A percentile compares a stretch with the other conserved stretches of the same genome.
Conservation (phyloP, 2,888 invertebrate genomes). For the Dione vanillae region DNA sequence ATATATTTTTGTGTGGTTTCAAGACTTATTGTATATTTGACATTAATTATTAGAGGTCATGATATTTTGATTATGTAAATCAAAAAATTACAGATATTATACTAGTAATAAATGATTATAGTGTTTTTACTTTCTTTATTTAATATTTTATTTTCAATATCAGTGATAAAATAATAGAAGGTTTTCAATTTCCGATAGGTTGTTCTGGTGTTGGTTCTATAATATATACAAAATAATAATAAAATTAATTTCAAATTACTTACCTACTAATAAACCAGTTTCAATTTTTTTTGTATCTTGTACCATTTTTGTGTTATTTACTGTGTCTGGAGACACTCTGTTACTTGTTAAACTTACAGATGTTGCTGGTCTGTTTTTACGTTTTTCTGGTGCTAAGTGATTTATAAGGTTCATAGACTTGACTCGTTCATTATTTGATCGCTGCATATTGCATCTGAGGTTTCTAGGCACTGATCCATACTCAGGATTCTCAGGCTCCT, state of each 20-base stretch:
- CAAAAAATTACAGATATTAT: not conserved
- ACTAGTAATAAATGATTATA: not conserved
- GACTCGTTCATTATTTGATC: slow-evolving; percentile 73
- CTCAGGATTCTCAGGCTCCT: slow-evolving; percentile 63
- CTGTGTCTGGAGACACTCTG: slow-evolving; percentile 50
- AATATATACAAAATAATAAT: too few relatives aligned
- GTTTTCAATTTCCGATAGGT: not conserved
- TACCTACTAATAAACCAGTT: slow-evolving; percentile 77
- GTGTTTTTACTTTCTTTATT: not conserved
- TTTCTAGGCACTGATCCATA: slow-evolving; percentile 67
- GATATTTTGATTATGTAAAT: not conserved
- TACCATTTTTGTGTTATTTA: slow-evolving; percentile 67
- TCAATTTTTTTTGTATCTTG: slow-evolving; percentile 79
- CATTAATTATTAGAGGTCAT: slow-evolving; percentile 22
- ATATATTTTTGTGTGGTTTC: too few relatives aligned
- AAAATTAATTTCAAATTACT: slow-evolving; percentile 42
- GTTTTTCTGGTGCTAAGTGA: slow-evolving; percentile 79
- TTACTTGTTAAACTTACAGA: slow-evolving; percentile 47
- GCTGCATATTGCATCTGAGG: slow-evolving; percentile 71
- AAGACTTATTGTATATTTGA: too few relatives aligned
- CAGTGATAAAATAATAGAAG: not conserved
- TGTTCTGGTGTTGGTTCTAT: too few relatives aligned
- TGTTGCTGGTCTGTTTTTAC: slow-evolving; percentile 61
- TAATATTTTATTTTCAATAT: not conserved
- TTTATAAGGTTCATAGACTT: slow-evolving; percentile 85